phyloP scores from a whole-genome alignment of 2,888 invertebrate genomes.

The Omphaloscelis lunosa region DNA sequence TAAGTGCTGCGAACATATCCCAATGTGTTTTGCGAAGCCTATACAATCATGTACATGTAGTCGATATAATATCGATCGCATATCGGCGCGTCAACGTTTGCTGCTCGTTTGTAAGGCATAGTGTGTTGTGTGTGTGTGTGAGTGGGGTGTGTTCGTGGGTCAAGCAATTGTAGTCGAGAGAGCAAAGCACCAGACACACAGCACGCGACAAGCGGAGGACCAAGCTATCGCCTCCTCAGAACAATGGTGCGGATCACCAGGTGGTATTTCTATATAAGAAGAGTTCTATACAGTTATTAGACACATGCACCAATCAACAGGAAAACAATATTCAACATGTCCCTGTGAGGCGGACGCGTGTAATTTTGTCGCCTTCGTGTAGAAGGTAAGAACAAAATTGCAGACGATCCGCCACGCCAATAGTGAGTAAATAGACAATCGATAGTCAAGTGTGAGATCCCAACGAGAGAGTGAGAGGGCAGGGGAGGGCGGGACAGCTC shows the following conservation, averaged over 20 bases:
- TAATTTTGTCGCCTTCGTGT: conserved; percentile 67
- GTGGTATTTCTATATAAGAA: conserved; percentile 85
- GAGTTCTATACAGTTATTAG: conserved; percentile 83
- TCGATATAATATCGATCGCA: conserved; percentile 54
- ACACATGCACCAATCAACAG: conserved; percentile 84
- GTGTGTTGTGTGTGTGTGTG: conserved; percentile 60
- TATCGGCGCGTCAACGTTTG: conserved; percentile 72
- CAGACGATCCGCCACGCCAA: conserved; percentile 72
- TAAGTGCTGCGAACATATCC: conserved; percentile 61
- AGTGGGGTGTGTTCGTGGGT: conserved; percentile 36
- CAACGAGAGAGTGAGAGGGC: conserved; percentile 73
- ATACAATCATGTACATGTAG: conserved; percentile 40
- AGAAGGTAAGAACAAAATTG: conserved; percentile 67
- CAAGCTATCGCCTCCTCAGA: conserved; percentile 68
- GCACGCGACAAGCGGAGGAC: conserved; percentile 59
- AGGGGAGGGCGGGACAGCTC: conserved; percentile 61
- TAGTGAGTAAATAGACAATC: conserved; percentile 74
- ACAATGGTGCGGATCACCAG: conserved; percentile 75
- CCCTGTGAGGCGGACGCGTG: conserved; percentile 72
- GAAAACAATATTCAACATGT: conserved; percentile 69
- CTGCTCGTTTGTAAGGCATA: conserved; percentile 79
- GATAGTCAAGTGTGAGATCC: conserved; percentile 78
- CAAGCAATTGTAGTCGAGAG: conserved; percentile 49
- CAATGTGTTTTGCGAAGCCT: conserved; percentile 62
- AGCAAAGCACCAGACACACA: conserved; percentile 50